Evolutionary conservation across 2,113 vertebrate species (phyloP), one percentile per base, ranked within the genome.

Genomic region (Piliocolobus tephrosceles): DNA sequence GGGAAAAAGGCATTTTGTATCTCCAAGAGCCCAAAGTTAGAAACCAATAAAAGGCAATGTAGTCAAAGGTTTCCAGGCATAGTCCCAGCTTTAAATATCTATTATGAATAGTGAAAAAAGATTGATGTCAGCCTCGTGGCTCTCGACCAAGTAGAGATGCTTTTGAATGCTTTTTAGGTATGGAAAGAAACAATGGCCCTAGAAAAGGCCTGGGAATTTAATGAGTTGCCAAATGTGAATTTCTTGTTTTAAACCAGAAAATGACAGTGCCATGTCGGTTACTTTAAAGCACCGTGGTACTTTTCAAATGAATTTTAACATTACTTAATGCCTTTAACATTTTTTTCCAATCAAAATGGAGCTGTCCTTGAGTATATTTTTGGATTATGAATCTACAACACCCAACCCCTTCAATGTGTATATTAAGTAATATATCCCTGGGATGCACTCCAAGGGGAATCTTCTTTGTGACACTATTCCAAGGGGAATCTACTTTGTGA

Each of bases 291-390:
- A 32, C 2, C 47, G 18, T 18, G 8, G 14, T 35, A 9, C 20
- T 86, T 90, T 68, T 86, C 30, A 70, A 73, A 96, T 85, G 68
- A 75, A 43, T 73, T 83, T 93, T 91, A 93, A 83, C 57, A 43
- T 8, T 47, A 45, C 22, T 86, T 57, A 92, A 61, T 86, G 4
- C 20, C 9, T 43, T 94, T 57, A 35, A 17, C n/a, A 14, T 76
- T 73, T 52, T 58, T 43, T 83, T 35, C 70, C 2, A 16, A 25
- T 91, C 47, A 79, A 68, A 90, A 64, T 72, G 22, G 27, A 88
- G 14, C 27, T 57, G 8, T 75, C 23, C 55, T 89, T 23, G 16
- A n/a, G 6, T 92, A n/a, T 80, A 14, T 27, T 18, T 89, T 87
- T 92, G 43, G n/a, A 86, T 68, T 90, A 68, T 20, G 4, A 72